Evolutionary conservation across 2,113 vertebrate species (phyloP), one percentile per base, ranked within the genome.

Genomic region (Cervus canadensis): DNA sequence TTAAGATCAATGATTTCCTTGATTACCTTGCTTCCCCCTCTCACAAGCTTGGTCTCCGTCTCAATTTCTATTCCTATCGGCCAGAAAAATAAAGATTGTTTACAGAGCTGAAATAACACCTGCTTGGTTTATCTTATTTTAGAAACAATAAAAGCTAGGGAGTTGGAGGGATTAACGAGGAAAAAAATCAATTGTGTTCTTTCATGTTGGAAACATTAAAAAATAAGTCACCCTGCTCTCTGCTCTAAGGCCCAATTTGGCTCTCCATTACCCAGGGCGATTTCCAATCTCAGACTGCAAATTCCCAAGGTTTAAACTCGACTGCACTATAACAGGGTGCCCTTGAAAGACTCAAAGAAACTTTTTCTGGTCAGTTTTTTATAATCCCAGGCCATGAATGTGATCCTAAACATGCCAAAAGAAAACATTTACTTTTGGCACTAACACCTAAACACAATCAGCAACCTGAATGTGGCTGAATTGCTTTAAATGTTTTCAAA

Each of bases 1-100:
- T 98, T 98, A 97, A 98, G 98, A 99, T 99, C 98, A 99, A 99
- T 99, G 98, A 98, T 97, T 97, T 98, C 98, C 98, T 97, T 99
- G 98, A 99, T 99, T 99, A 98, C 98, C 98, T 97, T 98, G 64
- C 97, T 98, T 98, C 96, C 89, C 90, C 97, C 97, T 98, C 97
- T 97, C 0, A 26, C 1, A 97, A 97, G 89, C 91, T 97, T 45
- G 92, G 97, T 98, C 97, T 98, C 95, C 85, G 0, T 96, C 98
- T 98, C 97, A 97, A 98, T 98, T 97, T 98, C 98, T 96, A 96
- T 97, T 98, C 64, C 95, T 98, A 98, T 97, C 89, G n/a, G 97
- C 97, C 97, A 98, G 98, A 97, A 98, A 98, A 98, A 98, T 97
- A 98, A 99, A 98, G 98, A 98, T 97, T 98, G 97, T 97, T 98